Evolutionary conservation across 2,888 invertebrate species (phyloP).

Genomic region (Ornithoptera priamus): DNA sequence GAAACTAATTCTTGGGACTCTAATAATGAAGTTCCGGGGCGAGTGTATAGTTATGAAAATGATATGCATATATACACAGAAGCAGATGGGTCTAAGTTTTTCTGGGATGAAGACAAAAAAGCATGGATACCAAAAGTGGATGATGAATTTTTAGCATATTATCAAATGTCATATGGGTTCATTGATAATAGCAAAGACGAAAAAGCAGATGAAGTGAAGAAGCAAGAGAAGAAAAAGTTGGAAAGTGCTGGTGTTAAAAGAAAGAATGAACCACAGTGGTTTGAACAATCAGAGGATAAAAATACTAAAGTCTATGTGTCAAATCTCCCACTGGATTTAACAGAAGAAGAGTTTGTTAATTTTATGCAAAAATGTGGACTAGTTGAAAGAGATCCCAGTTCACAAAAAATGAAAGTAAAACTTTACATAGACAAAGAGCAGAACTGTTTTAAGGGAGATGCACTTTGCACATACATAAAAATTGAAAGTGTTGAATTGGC

Average conservation of each 20-base stretch:
- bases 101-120: conserved; percentile 94
- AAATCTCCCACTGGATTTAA: conserved; percentile 92
- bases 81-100: conserved; percentile 91
- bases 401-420: conserved; percentile 92
- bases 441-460: conserved; percentile 95
- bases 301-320: conserved; percentile 98
- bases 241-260: conserved; percentile 77
- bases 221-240: conserved; percentile 54
- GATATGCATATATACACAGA: conserved; percentile 90
- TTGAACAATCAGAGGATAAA: conserved; percentile 89
- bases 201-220: conserved; percentile 48
- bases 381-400: conserved; percentile 91
- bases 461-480: conserved; percentile 96
- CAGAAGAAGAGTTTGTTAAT: conserved; percentile 93
- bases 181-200: conserved; percentile 79
- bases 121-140: conserved; percentile 99
- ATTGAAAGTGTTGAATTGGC: conserved; percentile 97
- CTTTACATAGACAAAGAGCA: conserved; percentile 91
- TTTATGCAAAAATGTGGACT: conserved; percentile 98
- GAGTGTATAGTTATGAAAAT: conserved; percentile 85
- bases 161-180: conserved; percentile 97
- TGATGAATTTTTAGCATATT: conserved; percentile 96
- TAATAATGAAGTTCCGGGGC: conserved; percentile 51
- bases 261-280: conserved; percentile 89
- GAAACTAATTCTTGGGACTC: conserved; percentile 73